These are phyloP conservation scores for Drosophila arizonae DNA, from an alignment of 1,140 invertebrate species.

Conservation along the genomic window DNA sequence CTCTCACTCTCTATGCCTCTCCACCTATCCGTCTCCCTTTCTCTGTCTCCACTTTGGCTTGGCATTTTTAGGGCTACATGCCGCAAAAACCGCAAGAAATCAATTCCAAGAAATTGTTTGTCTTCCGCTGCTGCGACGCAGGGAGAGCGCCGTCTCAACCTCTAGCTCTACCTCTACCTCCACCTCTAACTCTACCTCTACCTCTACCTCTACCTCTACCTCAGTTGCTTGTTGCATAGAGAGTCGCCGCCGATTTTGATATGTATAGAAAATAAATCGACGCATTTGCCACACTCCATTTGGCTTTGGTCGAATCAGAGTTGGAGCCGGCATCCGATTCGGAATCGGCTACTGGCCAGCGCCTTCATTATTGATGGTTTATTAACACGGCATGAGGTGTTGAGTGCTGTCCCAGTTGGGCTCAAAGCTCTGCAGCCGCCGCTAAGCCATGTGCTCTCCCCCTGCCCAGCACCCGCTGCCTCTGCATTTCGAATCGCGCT, in stretches of 20 bases:
- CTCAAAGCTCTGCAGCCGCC: not conserved
- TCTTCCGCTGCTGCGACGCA: conserved; percentile 61
- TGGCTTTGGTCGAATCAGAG: conserved; percentile 12
- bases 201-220: not conserved
- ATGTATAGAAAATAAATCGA: conserved; percentile 58
- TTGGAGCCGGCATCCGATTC: conserved; percentile 8
- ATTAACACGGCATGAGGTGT: conserved; percentile 73
- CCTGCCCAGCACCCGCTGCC: not conserved
- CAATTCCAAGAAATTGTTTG: conserved; percentile 78
- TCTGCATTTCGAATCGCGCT: conserved; percentile 5
- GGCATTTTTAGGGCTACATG: conserved; percentile 74
- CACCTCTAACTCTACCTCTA: too few relatives aligned
- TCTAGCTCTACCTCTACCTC: too few relatives aligned
- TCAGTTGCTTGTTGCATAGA: conserved; percentile 25
- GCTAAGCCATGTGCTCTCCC: too few relatives aligned
- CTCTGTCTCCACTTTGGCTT: conserved; percentile 1
- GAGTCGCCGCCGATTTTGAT: conserved; percentile 26
- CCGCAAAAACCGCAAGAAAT: conserved; percentile 76
- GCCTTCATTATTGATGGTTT: conserved; percentile 67
- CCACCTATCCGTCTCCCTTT: not conserved
- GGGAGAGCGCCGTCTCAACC: conserved; percentile 5
- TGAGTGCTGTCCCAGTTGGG: conserved; percentile 48
- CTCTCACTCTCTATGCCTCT: not conserved
- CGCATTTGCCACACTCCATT: conserved; percentile 68
- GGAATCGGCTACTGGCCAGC: conserved; percentile 12